These are phyloP conservation scores for Orchesella cincta DNA, from an alignment of 1,140 invertebrate species.

Conservation along the genomic window DNA sequence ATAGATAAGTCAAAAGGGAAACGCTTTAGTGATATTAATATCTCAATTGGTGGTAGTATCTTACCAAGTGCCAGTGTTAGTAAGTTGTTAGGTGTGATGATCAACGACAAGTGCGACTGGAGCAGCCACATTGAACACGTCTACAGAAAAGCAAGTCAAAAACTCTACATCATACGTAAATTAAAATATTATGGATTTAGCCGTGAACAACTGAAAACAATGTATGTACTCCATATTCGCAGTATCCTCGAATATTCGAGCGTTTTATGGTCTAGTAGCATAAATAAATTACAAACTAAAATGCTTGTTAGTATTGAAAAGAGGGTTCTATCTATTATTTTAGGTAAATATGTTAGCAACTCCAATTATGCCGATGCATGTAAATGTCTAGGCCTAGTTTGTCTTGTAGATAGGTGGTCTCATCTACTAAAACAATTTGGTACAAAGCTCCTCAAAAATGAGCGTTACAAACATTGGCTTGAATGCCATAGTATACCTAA, in stretches of 20 bases:
- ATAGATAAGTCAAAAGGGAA: neutral
- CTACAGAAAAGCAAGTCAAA: neutral
- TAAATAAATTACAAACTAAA: neutral
- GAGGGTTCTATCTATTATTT: neutral
- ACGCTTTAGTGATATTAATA: neutral
- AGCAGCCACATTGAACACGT: neutral
- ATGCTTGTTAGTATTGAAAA: neutral
- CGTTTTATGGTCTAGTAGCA: neutral
- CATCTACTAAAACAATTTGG: neutral
- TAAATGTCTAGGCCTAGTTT: neutral
- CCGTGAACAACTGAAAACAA: neutral
- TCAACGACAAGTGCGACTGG: neutral
- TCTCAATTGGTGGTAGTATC: neutral
- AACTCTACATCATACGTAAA: neutral
- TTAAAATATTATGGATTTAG: neutral
- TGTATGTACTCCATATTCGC: neutral
- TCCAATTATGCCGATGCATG: neutral
- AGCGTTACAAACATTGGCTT: too few relatives aligned
- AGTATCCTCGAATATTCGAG: neutral
- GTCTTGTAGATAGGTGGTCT: neutral
- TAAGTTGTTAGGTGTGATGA: neutral
- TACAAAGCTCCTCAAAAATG: too few relatives aligned
- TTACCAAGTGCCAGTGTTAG: neutral
- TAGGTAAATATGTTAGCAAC: neutral
- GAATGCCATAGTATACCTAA: too few relatives aligned